Percentiles rank a stretch among this genome's conserved stretches.
phyloP scores from a whole-genome alignment of 2,888 invertebrate species.

The Bellardia pandia region DNA sequence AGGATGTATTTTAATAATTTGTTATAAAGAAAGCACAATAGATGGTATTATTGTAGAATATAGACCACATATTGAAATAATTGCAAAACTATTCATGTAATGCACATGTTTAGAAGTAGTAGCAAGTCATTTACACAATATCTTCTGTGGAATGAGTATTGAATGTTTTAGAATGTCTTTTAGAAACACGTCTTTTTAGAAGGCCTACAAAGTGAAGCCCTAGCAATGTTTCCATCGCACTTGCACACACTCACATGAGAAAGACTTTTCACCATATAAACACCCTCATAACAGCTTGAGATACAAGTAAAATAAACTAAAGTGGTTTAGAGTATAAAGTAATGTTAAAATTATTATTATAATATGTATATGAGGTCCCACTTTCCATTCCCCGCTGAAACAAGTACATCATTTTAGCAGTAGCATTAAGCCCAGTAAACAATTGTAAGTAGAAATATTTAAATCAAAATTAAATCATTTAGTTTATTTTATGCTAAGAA shows the following conservation, averaged over 20 bases:
- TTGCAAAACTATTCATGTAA: too few relatives aligned
- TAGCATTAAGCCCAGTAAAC: conserved; percentile 37
- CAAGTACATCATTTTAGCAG: neutral
- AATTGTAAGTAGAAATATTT: neutral
- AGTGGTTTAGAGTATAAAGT: conserved; percentile 65
- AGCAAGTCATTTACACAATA: too few relatives aligned
- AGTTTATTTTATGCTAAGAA: neutral
- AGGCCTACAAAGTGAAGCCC: too few relatives aligned
- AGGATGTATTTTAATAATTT: too few relatives aligned
- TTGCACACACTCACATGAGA: neutral
- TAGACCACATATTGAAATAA: too few relatives aligned
- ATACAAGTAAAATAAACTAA: conserved; percentile 68
- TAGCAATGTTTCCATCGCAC: too few relatives aligned
- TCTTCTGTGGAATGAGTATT: too few relatives aligned
- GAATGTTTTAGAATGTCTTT: too few relatives aligned
- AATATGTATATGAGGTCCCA: conserved; percentile 30
- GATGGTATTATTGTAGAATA: too few relatives aligned
- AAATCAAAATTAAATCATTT: neutral
- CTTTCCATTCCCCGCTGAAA: neutral
- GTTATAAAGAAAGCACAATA: too few relatives aligned
- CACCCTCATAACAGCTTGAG: conserved; percentile 69
- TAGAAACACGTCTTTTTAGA: too few relatives aligned
- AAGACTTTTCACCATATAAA: conserved; percentile 40
- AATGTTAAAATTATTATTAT: conserved; percentile 55
- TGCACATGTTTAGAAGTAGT: too few relatives aligned